Evolutionary conservation across 2,888 invertebrate genomes (phyloP), one percentile per base, ranked within the genome.

Genomic region (Poecilus cupreus): DNA sequence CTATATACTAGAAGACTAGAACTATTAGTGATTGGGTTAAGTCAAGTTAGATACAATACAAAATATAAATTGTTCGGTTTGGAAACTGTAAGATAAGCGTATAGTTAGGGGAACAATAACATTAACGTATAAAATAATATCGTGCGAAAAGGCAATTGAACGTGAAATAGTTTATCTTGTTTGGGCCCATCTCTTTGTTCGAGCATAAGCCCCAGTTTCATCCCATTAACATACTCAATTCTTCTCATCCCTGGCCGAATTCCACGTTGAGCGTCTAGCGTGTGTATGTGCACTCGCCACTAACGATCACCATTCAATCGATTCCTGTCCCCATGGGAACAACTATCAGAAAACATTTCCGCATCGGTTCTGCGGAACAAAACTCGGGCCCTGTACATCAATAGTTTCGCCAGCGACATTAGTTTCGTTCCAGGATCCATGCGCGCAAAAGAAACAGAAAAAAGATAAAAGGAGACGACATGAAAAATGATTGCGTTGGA

Each of bases 271-370:
- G 43, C 43, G 43, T 43, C n/a, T 43, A 11, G 43, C 43, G 43
- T 43, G 43, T 43, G 3, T 43, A 43, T 43, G 11, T 43, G n/a
- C 43, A 43, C 43, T n/a, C 43, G 60, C 32, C 37, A 68, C 37
- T 68, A 68, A 68, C 64, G 37, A 68, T 68, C 64, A 68, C 64
- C 16, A 18, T 8, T 32, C 32, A 32, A 68, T 68, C 64, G 64
- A 68, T 68, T 32, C 20, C 20, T 32, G 11, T 68, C 64, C 64
- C 64, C 37, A 51, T 37, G 32, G 64, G 64, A 68, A 37, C 51
- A 51, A 51, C 64, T 49, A 72, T 72, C 72, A 43, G 43, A 49
- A 49, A 49, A 72, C 72, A 72, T 72, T 72, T 72, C 72, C 72
- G 72, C 43, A 24, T 37, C 70, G 70, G 60, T 70, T 39, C 70